A percentile compares a stretch with the other conserved stretches of the same genome.
Evolutionary conservation across 2,113 vertebrate species (phyloP).

Genomic region (Halcyon senegalensis): DNA sequence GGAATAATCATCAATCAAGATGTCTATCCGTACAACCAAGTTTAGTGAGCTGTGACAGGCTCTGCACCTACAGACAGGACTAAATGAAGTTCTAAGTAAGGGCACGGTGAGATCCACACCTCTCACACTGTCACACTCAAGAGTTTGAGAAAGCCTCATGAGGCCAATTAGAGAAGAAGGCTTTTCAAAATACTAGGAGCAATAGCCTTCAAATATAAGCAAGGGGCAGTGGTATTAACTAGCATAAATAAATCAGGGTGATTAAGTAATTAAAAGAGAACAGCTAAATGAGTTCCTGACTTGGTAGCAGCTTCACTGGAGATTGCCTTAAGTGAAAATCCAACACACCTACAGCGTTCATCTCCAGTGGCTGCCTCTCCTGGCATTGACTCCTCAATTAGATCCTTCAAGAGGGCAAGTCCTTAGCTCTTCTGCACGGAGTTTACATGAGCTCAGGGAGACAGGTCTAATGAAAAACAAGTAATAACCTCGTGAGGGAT

Average conservation of each 20-base stretch:
- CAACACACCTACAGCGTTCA: neutral
- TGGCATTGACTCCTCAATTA: neutral
- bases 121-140: rapidly evolving
- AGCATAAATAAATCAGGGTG: neutral
- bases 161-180: neutral
- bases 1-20: neutral
- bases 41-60: neutral
- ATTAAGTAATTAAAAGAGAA: neutral
- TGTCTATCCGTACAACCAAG: neutral
- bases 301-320: neutral
- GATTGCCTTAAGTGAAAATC: neutral
- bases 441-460: neutral
- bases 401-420: neutral
- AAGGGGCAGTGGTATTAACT: neutral
- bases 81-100: neutral
- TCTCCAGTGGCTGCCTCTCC: neutral
- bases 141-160: neutral
- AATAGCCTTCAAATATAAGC: neutral
- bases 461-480: neutral
- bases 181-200: rapidly evolving
- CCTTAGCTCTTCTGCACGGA: neutral
- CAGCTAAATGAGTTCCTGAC: neutral
- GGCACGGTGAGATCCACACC: neutral
- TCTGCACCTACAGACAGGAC: neutral
- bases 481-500: neutral